Conservation (phyloP, 2,888 invertebrate genomes). For the Phaedon cochleariae region DNA sequence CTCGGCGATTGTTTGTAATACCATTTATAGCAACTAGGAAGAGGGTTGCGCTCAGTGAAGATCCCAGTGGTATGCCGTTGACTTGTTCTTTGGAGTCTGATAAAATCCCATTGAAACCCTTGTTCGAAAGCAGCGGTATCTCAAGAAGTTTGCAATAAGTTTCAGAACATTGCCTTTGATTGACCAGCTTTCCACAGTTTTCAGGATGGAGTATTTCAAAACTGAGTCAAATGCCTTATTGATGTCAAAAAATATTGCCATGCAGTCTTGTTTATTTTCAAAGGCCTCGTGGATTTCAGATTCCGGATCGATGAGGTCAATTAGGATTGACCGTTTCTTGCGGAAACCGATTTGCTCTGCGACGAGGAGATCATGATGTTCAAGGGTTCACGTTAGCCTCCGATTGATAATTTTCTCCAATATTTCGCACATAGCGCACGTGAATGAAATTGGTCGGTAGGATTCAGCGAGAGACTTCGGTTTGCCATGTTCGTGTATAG, state of each 20-base stretch:
- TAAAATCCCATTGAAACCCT: neutral
- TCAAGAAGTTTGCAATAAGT: conserved; percentile 6
- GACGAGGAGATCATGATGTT: conserved; percentile 1
- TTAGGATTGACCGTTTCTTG: conserved; percentile 12
- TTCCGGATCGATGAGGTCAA: conserved; percentile 14
- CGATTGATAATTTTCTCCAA: conserved; percentile 13
- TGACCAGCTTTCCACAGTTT: neutral
- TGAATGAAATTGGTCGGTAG: neutral
- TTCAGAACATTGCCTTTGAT: neutral
- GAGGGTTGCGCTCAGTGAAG: neutral
- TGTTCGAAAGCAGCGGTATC: neutral
- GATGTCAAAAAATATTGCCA: conserved; percentile 17
- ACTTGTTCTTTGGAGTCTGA: neutral
- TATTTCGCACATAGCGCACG: conserved; percentile 5
- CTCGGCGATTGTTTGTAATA: neutral
- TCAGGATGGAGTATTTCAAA: conserved; percentile 2
- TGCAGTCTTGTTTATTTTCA: conserved; percentile 3
- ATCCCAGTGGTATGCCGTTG: neutral
- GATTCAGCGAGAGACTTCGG: neutral
- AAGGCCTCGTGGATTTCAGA: conserved; percentile 11
- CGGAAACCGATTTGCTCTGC: conserved; percentile 17
- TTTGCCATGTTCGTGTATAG: neutral
- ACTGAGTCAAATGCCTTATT: conserved; percentile 14
- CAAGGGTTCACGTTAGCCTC: conserved; percentile 3
- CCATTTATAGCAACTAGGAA: conserved; percentile 3